phyloP scores from a whole-genome alignment of 2,797 vertebrate genomes.

The Okamejei kenojei region DNA sequence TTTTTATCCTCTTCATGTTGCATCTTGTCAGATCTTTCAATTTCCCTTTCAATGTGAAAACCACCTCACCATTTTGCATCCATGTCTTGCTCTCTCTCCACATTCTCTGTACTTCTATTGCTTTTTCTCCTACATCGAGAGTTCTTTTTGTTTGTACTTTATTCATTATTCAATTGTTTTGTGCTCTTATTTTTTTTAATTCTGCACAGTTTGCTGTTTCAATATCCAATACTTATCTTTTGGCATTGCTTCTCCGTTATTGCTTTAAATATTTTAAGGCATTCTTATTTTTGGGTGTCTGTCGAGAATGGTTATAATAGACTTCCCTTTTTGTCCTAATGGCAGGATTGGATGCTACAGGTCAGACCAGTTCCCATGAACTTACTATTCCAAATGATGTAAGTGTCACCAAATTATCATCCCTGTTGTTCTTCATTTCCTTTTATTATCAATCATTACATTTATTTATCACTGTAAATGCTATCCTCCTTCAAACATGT shows the following conservation, averaged over 20 bases:
- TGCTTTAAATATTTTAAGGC: not conserved
- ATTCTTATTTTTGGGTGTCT: not conserved
- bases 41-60: not conserved
- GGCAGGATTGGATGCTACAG: slow-evolving; percentile 74
- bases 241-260: not conserved
- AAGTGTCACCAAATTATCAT: slow-evolving; percentile 54
- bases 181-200: not conserved
- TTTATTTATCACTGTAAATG: not conserved
- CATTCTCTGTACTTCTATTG: not conserved
- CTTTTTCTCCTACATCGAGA: not conserved
- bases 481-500: not conserved
- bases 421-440: not conserved
- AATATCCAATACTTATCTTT: not conserved
- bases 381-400: slow-evolving; percentile 91
- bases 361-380: slow-evolving; percentile 83
- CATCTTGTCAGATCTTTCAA: not conserved
- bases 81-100: not conserved
- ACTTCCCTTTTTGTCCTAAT: slow-evolving; percentile 56
- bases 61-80: not conserved
- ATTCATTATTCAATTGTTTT: not conserved
- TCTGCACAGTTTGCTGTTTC: not conserved
- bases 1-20: not conserved
- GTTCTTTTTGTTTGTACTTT: not conserved
- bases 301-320: slow-evolving; percentile 42
- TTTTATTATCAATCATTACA: not conserved